Evolutionary conservation across 2,888 invertebrate genomes (phyloP), one percentile per base, ranked within the genome.

Genomic region (Chalcis sispes): DNA sequence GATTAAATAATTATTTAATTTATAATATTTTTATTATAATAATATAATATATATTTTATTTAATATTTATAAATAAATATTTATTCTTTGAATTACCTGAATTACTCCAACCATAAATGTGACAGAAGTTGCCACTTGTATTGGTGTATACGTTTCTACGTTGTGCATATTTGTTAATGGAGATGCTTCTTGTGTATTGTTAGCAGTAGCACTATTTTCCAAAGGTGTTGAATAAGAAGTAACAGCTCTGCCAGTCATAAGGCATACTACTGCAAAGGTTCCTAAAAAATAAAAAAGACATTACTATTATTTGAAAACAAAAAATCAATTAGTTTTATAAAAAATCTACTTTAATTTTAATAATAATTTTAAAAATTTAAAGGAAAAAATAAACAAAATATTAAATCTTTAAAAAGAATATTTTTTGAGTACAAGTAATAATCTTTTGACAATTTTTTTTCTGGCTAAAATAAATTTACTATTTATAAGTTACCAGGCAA

Each of bases 161-260:
- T 70, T 72, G 10, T 77, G 56, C 4, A 67, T 54, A 15, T n/a
- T n/a, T n/a, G 48, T 27, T 23, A 67, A 18, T 42, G 76, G 69
- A 48, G 48, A 66, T 27, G 69, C 56, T 72, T 72, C 79, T 56
- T 72, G 75, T 52, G 67, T 78, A 79, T 67, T 72, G 74, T 77
- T 78, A 72, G 29, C 59, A 66, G 71, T 73, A 15, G 66, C 65
- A 66, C 75, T 78, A 42, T 65, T 77, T 54, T 64, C 50, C 61
- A 78, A 36, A 7, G 79, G 71, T 50, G 78, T 81, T 80, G 85
- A 70, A 87, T 90, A 84, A 27, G 76, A 89, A 87, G 84, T 91
- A 87, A 95, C 94, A 20, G 94, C 92, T 90, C 95, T 95, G 23
- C 97, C 96, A 2, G 95, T 93, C 97, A 98, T 97, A 72, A 98